A percentile compares a stretch with the other conserved stretches of the same genome.
phyloP scores from a whole-genome alignment of 1,140 invertebrate species.

The Apolygus lucorum region DNA sequence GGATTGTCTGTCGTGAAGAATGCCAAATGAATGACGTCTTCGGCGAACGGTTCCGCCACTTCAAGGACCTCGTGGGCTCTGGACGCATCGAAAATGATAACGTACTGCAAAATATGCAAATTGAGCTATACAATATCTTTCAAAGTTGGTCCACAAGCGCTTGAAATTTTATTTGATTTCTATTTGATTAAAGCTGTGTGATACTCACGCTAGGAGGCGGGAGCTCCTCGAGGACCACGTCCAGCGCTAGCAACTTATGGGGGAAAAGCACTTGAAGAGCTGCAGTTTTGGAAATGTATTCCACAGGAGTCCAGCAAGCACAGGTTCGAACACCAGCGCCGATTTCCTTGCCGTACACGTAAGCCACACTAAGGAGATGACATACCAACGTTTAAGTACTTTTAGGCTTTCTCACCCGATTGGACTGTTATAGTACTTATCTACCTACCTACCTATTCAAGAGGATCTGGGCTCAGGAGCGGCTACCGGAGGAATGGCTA shows the following conservation, averaged over 20 bases:
- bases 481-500: no score
- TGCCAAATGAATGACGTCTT: slow-evolving; percentile 32
- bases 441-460: no score
- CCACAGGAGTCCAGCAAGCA: slow-evolving; percentile 32
- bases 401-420: no score
- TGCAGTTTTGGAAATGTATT: slow-evolving; percentile 30
- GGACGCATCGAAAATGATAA: slow-evolving; percentile 34
- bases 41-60: slow-evolving; percentile 30
- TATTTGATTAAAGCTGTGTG: no score
- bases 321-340: slow-evolving; percentile 21
- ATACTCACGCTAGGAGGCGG: slow-evolving; percentile 30
- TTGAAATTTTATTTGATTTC: no score
- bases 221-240: slow-evolving; percentile 24
- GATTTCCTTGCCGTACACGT: slow-evolving; percentile 1
- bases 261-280: slow-evolving; percentile 32
- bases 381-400: no score
- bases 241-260: slow-evolving; percentile 19
- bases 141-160: no score
- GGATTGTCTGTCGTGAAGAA: slow-evolving; percentile 34
- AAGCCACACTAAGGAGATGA: slow-evolving; percentile 24
- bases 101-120: slow-evolving; percentile 32
- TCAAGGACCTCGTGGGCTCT: slow-evolving; percentile 31
- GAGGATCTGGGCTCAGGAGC: no score
- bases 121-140: no score
- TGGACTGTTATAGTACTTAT: no score